Evolutionary conservation across 2,888 invertebrate species (phyloP), one percentile per base, ranked within the genome.

Genomic region (Conistra vaccinii): DNA sequence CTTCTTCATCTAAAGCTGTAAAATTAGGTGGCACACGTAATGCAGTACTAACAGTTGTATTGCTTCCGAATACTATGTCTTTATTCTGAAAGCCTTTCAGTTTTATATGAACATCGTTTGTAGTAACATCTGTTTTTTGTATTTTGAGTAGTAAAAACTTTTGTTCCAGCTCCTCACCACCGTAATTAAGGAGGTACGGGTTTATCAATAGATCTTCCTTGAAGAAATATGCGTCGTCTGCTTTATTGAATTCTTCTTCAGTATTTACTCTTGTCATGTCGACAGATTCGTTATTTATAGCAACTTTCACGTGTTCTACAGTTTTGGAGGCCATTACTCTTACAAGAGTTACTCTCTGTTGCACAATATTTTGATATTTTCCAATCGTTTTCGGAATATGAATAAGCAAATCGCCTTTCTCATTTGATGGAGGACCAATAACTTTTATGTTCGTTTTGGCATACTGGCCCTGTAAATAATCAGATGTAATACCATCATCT

Each of bases 401-500:
- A 75, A 96, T 90, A 2, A 89, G 80, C 68, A 96, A 84, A 75
- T 92, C 88, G 6, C 93, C 92, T 26, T 73, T 71, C 69, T 89
- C 81, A 77, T 94, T 92, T 3, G 92, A 88, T 55, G 82, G 73
- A 4, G 94, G 93, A 1, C 92, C 93, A 26, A 74, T 77, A 42
- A 92, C 90, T 57, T 75, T 87, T 29, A 96, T 87, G 70, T 91
- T 89, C 9, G 95, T 95, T 72, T 86, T 89, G 45, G 95, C 94
- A 77, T 87, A 92, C 51, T 89, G 77, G 0, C 90, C 90, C 73
- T 91, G 76, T 73, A 92, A 87, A 87, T 96, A 96, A 74, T 92
- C 91, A 9, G 91, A 83, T 61, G 94, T 90, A 80, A 92, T 90
- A 3, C 96, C 96, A 76, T 96, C 96, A 80, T 96, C 96, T 92